Base-by-base conservation (phyloP, 2,113 vertebrate species). In the Caretta caretta region DNA sequence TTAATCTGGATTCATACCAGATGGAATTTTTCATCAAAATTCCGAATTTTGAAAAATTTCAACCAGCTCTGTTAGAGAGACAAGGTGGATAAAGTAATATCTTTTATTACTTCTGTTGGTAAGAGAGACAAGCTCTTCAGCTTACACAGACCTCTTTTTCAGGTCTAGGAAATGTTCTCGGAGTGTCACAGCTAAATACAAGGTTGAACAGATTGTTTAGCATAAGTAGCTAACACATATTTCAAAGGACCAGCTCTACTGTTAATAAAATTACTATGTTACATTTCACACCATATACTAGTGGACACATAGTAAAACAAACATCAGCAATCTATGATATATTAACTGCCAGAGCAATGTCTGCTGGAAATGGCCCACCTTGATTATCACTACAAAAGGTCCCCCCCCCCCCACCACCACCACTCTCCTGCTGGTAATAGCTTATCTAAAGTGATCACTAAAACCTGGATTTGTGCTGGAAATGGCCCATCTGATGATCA, bases 231-330 rank as follows among this genome's bases (percentile, higher is more conserved):
- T 38, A 72, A 22, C 19, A n/a, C 35, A 35, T 35, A 72, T 38
- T 72, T 72, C 9, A 69, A 69, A 19, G 35, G 17, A 69, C 35
- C 35, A n/a, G 4, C 14, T 35, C 35, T 20, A n/a, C 65, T 38
- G 17, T 38, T 69, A n/a, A n/a, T 65, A 17, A 35, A 7, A 65
- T 6, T 65, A 16, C 13, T 65, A 65, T 69, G 17, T 7, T 48
- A 78, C 50, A 88, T 38, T 91, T 25, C 46, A 75, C 79, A 3
- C 0, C 1, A 80, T 0, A 5, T 75, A 20, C n/a, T 1, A 19
- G 25, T 53, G 2, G n/a, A 90, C 1, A 29, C 11, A 24, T 24
- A 24, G n/a, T 75, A 42, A 11, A 42, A 42, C n/a, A 42, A 75
- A 82, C 13, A 20, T 7, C 12, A 14, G 76, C 42, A 76, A 42